Evolutionary conservation across 1,140 invertebrate genomes (phyloP).

Genomic region (Meloidogyne floridensis): DNA sequence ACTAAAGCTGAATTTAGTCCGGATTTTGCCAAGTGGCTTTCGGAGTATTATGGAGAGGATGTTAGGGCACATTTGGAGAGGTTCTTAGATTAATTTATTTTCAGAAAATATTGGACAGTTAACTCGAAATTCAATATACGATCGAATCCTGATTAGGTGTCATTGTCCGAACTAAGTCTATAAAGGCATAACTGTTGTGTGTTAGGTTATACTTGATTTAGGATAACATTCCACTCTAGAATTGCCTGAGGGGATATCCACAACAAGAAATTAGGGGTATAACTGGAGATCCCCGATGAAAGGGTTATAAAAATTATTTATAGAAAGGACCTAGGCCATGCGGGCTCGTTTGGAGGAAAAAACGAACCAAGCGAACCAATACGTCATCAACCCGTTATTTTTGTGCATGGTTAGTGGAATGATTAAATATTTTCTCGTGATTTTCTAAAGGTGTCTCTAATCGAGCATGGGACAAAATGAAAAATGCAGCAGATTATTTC

Average conservation of each 20-base stretch:
- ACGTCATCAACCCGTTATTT: constrained; percentile 58
- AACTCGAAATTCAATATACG: too few relatives aligned
- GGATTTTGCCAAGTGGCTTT: constrained; percentile 54
- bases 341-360: constrained; percentile 59
- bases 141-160: too few relatives aligned
- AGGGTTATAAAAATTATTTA: too few relatives aligned
- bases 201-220: too few relatives aligned
- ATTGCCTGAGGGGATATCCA: too few relatives aligned
- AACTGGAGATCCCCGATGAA: too few relatives aligned
- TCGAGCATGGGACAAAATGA: constrained; percentile 60
- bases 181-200: too few relatives aligned
- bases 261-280: too few relatives aligned
- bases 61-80: constrained; percentile 56
- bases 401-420: constrained; percentile 43
- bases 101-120: background rate
- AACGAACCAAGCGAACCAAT: constrained; percentile 43
- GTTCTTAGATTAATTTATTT: constrained; percentile 18
- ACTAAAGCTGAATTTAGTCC: constrained; percentile 25
- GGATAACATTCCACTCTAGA: too few relatives aligned
- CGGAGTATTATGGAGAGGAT: constrained; percentile 57
- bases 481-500: constrained; percentile 52
- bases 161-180: too few relatives aligned
- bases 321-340: constrained; percentile 53
- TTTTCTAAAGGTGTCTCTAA: constrained; percentile 50
- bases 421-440: background rate